phyloP scores from a whole-genome alignment of 2,888 invertebrate species.

The Venustoraphidia nigricollis region DNA sequence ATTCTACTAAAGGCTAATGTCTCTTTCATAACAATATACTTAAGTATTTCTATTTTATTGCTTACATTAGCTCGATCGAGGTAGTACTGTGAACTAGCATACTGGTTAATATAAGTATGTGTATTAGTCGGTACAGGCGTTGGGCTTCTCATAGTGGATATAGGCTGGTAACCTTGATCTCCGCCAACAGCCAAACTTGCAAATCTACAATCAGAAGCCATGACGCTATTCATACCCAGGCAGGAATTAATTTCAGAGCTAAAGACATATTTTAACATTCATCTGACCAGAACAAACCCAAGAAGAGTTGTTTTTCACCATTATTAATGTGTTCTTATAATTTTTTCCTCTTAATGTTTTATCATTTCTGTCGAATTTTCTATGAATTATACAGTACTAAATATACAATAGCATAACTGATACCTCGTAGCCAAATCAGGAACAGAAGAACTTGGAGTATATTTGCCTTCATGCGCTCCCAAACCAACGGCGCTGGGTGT shows the following conservation, averaged over 20 bases:
- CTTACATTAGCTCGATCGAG: constrained; percentile 32
- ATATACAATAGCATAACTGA: not conserved
- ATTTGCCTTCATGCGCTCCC: constrained; percentile 68
- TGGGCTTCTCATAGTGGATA: constrained; percentile 24
- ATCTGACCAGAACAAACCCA: too few species aligned
- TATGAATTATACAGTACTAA: too few species aligned
- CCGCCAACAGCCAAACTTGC: constrained; percentile 47
- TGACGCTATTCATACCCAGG: too few species aligned
- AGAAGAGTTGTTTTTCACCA: not conserved
- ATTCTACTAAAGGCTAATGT: too few species aligned
- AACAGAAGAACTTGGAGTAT: constrained; percentile 56
- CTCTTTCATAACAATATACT: not conserved
- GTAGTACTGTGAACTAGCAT: constrained; percentile 34
- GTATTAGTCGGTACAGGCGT: constrained; percentile 29
- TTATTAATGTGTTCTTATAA: not conserved
- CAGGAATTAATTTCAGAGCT: too few species aligned
- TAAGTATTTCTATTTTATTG: not conserved
- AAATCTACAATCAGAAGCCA: constrained; percentile 34
- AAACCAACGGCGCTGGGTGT: constrained; percentile 46
- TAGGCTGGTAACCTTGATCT: constrained; percentile 20
- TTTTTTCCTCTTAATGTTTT: too few species aligned
- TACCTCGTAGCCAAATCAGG: constrained; percentile 41
- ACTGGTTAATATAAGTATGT: constrained; percentile 41
- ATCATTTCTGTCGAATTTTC: too few species aligned
- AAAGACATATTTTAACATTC: too few species aligned